A percentile compares a stretch with the other conserved stretches of the same genome.
Conservation (phyloP, 2,113 vertebrate genomes). For the Tragulus kanchil region DNA sequence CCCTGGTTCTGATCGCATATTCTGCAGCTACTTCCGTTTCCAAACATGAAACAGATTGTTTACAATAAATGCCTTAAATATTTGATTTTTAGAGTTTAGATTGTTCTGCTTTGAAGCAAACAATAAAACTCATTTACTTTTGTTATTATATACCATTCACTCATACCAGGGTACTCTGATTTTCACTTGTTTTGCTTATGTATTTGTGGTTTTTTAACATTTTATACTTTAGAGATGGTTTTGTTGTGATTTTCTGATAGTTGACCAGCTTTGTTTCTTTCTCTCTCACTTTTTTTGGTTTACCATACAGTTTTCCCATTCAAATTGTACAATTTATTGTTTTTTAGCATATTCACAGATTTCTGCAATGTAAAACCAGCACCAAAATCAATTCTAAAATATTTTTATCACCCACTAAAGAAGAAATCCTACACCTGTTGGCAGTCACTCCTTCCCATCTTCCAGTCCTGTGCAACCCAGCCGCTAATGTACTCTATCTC, state of each 20-base stretch:
- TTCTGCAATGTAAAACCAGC: not conserved
- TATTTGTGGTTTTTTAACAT: conserved; percentile 53
- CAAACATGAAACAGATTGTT: conserved; percentile 35
- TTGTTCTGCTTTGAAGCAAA: conserved; percentile 46
- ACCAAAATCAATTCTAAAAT: conserved; percentile 29
- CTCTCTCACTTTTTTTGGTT: not conserved
- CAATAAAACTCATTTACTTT: conserved; percentile 28
- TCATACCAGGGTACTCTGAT: not conserved
- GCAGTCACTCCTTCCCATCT: not conserved
- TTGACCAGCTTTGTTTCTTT: conserved; percentile 4
- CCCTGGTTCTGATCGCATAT: conserved; percentile 58
- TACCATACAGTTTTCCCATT: not conserved
- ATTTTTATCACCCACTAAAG: not conserved
- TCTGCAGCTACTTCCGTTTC: conserved; percentile 17
- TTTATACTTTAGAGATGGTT: conserved; percentile 30
- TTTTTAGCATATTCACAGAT: conserved; percentile 3
- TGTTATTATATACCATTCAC: not conserved
- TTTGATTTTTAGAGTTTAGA: conserved; percentile 53
- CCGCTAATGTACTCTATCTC: not conserved
- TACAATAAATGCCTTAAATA: conserved; percentile 55
- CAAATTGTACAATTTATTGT: not conserved
- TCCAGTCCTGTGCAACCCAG: not conserved
- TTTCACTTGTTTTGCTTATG: not conserved
- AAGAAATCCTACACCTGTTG: not conserved
- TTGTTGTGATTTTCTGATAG: conserved; percentile 58